Base-by-base conservation (phyloP, 1,140 invertebrate species). In the Homarus americanus region DNA sequence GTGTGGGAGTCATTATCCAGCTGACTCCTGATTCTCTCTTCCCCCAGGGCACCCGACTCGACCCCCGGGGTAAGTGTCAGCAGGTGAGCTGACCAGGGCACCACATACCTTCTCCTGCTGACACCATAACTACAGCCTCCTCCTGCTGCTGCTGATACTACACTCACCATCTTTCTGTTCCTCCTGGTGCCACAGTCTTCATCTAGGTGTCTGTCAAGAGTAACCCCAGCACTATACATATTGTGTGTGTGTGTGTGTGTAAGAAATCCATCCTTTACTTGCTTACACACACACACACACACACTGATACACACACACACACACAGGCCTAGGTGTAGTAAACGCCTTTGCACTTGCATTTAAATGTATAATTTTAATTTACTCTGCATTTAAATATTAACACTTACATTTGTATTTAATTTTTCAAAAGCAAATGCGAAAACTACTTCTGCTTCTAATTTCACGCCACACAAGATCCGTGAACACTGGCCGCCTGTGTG, bases 51-150 rank as follows among this genome's bases (percentile, higher is more conserved):
- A 90, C 87, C 1, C 79, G 87, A 28, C 80, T 90, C 40, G 87
- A 90, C 44, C 87, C 87, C 17, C 87, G 79, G 0, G 87, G 87
- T 17, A 90, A 83, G 80, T 90, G 87, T 80, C 79, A 90, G 80
- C 69, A 73, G 38, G 69, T 90, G 36, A 66, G 87, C 32, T 90
- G 87, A 90, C 5, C 7, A 9, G 63, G 9, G 10, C 63, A 69
- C 63, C 1, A 32, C 9, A 49, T 10, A 10, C 17, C 17, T 49
- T 12, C 44, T 49, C 44, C 9, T 49, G 9, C 17, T 9, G 17
- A 49, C 44, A 49, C 17, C 24, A 12, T 63, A 24, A 24, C 24
- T 20, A 4, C 15, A 63, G 5, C 58, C 12, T 63, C 24, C 12
- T 20, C 12, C 58, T 0, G 4, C 1, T 69, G 12, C 24, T 4